Evolutionary conservation across 2,113 vertebrate species (phyloP).

Genomic region (Gymnorhina tibicen): DNA sequence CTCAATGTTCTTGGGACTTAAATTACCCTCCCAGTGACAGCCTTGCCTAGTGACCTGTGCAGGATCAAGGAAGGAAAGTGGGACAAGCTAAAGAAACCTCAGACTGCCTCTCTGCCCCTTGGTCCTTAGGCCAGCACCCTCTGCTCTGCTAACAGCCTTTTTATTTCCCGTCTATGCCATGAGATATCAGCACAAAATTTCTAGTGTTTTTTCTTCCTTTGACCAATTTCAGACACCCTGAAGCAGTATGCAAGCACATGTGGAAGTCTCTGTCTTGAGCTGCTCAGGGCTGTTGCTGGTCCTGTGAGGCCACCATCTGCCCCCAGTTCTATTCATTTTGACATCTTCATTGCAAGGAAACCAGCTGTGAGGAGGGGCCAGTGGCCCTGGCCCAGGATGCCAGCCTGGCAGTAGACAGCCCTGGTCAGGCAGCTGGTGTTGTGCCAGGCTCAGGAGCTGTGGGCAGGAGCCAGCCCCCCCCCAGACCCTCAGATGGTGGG

Average conservation of each 20-base stretch:
- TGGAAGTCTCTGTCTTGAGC: background rate
- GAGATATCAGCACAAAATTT: background rate
- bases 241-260: background rate
- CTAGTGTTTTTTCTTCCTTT: background rate
- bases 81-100: background rate
- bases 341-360: background rate
- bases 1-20: background rate
- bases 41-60: background rate
- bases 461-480: background rate
- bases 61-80: background rate
- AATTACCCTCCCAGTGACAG: background rate
- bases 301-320: constrained; percentile 26
- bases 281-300: background rate
- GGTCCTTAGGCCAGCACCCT: background rate
- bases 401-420: constrained; percentile 7
- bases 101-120: background rate
- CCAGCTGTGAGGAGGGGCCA: constrained; percentile 11
- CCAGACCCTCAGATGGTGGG: background rate
- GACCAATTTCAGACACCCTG: background rate
- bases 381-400: constrained; percentile 11
- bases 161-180: background rate
- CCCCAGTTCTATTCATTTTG: background rate
- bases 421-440: background rate
- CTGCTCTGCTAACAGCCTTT: background rate
- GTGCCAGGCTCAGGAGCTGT: background rate